Base-by-base conservation (phyloP, 2,888 invertebrate species). In the Baccha elongata region DNA sequence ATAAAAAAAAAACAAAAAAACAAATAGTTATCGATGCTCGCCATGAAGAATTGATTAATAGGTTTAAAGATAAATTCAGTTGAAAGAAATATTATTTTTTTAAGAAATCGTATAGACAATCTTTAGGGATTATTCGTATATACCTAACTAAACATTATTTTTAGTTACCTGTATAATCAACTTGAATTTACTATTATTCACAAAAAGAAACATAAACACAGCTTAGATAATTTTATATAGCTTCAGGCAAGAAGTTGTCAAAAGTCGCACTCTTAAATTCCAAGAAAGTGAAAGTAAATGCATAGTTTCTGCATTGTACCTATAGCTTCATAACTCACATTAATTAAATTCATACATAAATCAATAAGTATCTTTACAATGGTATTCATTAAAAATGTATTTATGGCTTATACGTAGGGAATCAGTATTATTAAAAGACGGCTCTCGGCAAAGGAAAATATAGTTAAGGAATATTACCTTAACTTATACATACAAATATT, bases 231-330 rank as follows among this genome's bases (percentile, higher is more conserved):
- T 23, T 23, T 55, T 19, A 60, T 19, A 60, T 60, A 60, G 23
- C 60, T 60, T 60, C 44, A 29, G 60, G 60, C 60, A 44, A 44
- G n/a, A 44, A 60, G 60, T 60, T 60, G 60, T 60, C 60, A 60
- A 60, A 64, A 64, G 35, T 64, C 64, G 21, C 44, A 60, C 42
- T 60, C 60, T 17, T 60, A 44, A 44, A 44, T 26, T 8, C 3
- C 0, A 10, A 55, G 42, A 60, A 60, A 60, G 60, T 60, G 60
- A 60, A 60, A 60, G 60, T 42, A 17, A 19, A 60, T 60, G 44
- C 42, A 60, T n/a, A 37, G 13, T 44, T 44, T 44, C 1, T 44
- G 44, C 44, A 52, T 72, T 64, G 52, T 64, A 72, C 35, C 29
- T 17, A 0, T n/a, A n/a, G n/a, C n/a, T 35, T 32, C 52, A 62